Evolutionary conservation across 2,113 vertebrate genomes (phyloP), one percentile per base, ranked within the genome.

Genomic region (Carollia perspicillata): DNA sequence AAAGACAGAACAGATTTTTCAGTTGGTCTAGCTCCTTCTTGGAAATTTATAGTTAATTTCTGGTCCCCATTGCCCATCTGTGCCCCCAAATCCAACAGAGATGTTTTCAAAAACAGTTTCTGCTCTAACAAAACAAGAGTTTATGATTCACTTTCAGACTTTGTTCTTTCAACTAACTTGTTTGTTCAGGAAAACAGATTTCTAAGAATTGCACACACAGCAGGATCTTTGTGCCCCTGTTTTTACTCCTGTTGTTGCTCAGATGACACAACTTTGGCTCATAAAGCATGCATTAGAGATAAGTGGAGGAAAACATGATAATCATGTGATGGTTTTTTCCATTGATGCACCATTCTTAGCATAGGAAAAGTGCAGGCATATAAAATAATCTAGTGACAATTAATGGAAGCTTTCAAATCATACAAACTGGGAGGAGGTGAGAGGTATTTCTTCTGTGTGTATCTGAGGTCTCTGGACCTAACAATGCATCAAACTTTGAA

Each of bases 131-230:
- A 75, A 95, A 49, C 96, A 92, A 87, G 94, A 93, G 97, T 98
- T 98, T 97, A 98, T 98, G 98, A 98, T 98, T 98, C 97, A 98
- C 98, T 97, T 97, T 98, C 97, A 98, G 98, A 98, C 98, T 98
- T 98, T 98, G 98, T 98, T 97, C 98, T 1, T 74, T 90, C 96
- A 96, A 95, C 97, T 86, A n/a, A 95, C 97, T 98, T 98, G 97
- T 98, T 98, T 98, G 97, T 95, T 93, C 94, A 95, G 90, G 89
- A 96, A 97, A 98, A 96, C 96, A 97, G 94, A 90, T 93, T 97
- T 90, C 93, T 88, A 51, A 96, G 97, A 96, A 83, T 88, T 2
- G 49, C 93, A 92, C 35, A 97, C 93, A 63, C 95, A 97, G 96
- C 97, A 95, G 55, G 86, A 81, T 97, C 89, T 95, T 91, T 94